These are phyloP conservation scores for Muscina levida DNA, from an alignment of 2,888 invertebrate genomes.

Conservation along the genomic window DNA sequence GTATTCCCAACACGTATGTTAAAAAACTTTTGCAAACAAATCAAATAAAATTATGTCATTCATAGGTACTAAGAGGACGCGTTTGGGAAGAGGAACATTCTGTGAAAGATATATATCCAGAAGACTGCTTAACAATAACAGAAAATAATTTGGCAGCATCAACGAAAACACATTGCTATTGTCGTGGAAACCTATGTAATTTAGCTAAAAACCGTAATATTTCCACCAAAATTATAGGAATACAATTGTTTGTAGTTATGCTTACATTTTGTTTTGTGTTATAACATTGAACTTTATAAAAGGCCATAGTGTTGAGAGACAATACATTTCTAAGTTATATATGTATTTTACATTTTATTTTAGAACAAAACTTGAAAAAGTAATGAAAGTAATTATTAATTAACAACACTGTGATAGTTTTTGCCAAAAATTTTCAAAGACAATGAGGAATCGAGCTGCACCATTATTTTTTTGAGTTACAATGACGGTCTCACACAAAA, in stretches of 20 bases:
- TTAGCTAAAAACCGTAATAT: constrained; percentile 72
- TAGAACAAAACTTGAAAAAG: no score
- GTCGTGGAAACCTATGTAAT: constrained; percentile 87
- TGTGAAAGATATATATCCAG: constrained; percentile 86
- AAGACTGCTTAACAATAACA: constrained; percentile 84
- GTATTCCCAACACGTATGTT: constrained; percentile 38
- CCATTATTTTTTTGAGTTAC: no score
- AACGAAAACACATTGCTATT: constrained; percentile 85
- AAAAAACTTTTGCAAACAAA: background rate
- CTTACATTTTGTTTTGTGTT: background rate
- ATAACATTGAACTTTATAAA: no score
- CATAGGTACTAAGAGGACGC: constrained; percentile 72
- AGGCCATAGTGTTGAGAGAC: no score
- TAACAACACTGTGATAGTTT: no score
- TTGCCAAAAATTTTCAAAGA: no score
- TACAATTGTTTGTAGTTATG: background rate
- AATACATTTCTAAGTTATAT: no score
- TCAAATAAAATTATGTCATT: no score
- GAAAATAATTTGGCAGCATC: constrained; percentile 81
- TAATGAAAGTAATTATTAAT: no score
- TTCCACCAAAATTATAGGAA: constrained; percentile 19
- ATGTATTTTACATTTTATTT: no score
- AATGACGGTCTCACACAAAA: no score
- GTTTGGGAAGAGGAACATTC: constrained; percentile 84
- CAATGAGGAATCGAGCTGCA: no score